A percentile compares a stretch with the other conserved stretches of the same genome.
Conservation (phyloP, 2,888 invertebrate genomes). For the Bombylius discolor region DNA sequence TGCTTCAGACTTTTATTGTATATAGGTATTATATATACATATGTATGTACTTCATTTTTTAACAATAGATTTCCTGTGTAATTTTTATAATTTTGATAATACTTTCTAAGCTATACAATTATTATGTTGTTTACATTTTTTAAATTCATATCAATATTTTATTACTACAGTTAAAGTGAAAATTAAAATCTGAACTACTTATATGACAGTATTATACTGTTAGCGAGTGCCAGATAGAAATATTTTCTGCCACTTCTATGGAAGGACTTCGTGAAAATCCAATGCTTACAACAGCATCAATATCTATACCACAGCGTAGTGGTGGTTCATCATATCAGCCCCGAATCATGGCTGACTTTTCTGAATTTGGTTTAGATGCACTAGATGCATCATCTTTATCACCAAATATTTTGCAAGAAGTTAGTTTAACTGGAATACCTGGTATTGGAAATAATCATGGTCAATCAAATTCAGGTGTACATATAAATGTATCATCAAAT, state of each 20-base stretch:
- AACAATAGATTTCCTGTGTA: no score
- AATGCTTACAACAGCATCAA: constrained; percentile 42
- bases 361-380: constrained; percentile 32
- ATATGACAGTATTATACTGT: no score
- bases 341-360: constrained; percentile 28
- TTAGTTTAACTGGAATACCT: constrained; percentile 26
- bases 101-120: no score
- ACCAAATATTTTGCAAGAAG: constrained; percentile 32
- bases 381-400: constrained; percentile 33
- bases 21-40: no score
- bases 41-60: no score
- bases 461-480: neutral
- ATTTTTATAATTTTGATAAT: no score
- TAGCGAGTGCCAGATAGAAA: neutral
- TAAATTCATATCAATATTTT: no score
- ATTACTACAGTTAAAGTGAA: no score
- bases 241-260: constrained; percentile 11
- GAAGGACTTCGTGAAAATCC: constrained; percentile 18
- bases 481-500: neutral
- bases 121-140: no score
- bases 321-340: constrained; percentile 16
- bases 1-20: no score
- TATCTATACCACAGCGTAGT: constrained; percentile 49
- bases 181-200: no score
- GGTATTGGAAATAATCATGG: constrained; percentile 1